These are phyloP conservation scores for Pachypeltis micranthus DNA, from an alignment of 1,140 invertebrate genomes.

Conservation along the genomic window DNA sequence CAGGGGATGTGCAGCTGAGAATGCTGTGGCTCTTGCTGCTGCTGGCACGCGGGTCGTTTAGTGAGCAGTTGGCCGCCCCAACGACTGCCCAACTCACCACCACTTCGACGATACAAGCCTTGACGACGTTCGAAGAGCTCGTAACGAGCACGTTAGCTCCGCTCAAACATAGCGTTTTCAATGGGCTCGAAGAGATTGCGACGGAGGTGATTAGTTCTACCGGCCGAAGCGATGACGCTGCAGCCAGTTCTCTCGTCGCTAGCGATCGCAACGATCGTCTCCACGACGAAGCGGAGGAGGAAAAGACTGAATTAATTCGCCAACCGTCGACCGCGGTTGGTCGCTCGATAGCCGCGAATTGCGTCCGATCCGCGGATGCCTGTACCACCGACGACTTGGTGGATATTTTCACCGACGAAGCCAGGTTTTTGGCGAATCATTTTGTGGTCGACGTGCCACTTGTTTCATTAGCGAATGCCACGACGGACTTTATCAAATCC, in stretches of 20 bases:
- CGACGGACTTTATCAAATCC: constrained; percentile 8
- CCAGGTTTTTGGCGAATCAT: constrained; percentile 9
- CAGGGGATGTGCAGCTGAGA: constrained; percentile 11
- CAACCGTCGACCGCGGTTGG: background rate
- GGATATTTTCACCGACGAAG: background rate
- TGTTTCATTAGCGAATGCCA: background rate
- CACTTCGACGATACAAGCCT: background rate
- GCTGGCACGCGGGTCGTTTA: constrained; percentile 7
- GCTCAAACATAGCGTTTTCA: no score
- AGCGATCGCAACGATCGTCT: no score
- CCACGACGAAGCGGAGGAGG: no score
- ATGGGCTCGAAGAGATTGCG: no score
- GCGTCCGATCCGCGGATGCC: background rate
- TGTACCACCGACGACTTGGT: background rate
- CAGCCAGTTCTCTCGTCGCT: no score
- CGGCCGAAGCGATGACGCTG: no score
- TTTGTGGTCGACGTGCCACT: constrained; percentile 11
- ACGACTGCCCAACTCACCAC: background rate
- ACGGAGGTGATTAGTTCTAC: no score
- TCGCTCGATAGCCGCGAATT: background rate
- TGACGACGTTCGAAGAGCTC: background rate
- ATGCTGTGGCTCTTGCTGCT: constrained; percentile 6
- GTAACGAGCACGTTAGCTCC: background rate
- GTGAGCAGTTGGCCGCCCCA: background rate
- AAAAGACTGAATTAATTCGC: background rate